Conservation (phyloP, 2,888 invertebrate species). For the Ecliptopera silaceata region DNA sequence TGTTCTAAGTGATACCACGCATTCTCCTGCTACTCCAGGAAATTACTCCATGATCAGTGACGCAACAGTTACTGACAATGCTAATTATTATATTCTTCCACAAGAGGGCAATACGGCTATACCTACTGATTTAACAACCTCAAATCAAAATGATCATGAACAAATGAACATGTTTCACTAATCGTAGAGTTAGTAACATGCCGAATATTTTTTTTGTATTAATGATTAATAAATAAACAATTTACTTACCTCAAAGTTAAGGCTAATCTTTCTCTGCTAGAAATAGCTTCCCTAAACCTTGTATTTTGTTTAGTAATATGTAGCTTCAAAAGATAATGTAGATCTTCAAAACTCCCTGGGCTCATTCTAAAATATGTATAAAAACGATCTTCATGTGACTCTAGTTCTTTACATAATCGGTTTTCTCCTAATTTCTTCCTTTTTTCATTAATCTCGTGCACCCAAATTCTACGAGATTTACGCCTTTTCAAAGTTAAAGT, state of each 20-base stretch:
- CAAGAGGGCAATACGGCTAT: slow-evolving; percentile 30
- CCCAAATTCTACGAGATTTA: no score
- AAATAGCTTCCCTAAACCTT: slow-evolving; percentile 35
- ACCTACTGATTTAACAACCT: slow-evolving; percentile 30
- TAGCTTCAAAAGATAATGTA: slow-evolving; percentile 28
- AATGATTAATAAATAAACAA: slow-evolving; percentile 27
- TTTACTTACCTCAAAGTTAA: slow-evolving; percentile 33
- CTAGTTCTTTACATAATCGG: no score
- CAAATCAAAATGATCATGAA: slow-evolving; percentile 9
- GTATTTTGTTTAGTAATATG: slow-evolving; percentile 31
- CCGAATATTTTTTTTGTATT: slow-evolving; percentile 27
- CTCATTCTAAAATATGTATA: slow-evolving; percentile 35
- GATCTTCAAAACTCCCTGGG: slow-evolving; percentile 30
- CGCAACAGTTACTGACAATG: slow-evolving; percentile 27
- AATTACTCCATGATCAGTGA: slow-evolving; percentile 29
- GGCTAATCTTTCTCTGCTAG: slow-evolving; percentile 36
- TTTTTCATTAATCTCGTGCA: no score
- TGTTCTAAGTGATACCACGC: slow-evolving; percentile 23
- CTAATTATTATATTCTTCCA: slow-evolving; percentile 28
- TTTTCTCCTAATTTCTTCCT: no score
- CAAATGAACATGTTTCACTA: background rate
- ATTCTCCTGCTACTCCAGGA: slow-evolving; percentile 26
- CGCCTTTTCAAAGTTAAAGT: no score
- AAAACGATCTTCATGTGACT: background rate
- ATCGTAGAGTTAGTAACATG: slow-evolving; percentile 24